Evolutionary conservation across 2,888 invertebrate genomes (phyloP).

Genomic region (Nephrocerus scutellatus): DNA sequence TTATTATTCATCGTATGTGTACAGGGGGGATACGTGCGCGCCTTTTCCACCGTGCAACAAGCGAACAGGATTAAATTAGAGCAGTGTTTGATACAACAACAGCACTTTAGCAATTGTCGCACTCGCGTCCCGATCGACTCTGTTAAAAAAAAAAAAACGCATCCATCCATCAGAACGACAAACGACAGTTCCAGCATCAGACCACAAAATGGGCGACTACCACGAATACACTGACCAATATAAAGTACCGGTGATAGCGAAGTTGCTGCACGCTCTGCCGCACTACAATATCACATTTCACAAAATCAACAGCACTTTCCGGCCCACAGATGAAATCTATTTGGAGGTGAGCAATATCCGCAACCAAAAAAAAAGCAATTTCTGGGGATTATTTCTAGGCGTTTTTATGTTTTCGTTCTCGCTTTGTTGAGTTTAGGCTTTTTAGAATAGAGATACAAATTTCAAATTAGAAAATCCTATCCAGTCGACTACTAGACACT

Average conservation of each 20-base stretch:
- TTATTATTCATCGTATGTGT: constrained; percentile 7
- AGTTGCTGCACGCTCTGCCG: constrained; percentile 81
- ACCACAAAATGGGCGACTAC: constrained; percentile 39
- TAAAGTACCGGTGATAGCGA: constrained; percentile 76
- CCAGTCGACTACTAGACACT: no score
- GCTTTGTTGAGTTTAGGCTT: constrained; percentile 10
- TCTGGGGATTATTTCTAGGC: no score
- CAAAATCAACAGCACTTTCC: constrained; percentile 84
- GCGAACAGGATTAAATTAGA: no score
- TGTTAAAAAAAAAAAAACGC: constrained; percentile 1
- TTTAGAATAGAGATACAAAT: no score
- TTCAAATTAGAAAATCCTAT: no score
- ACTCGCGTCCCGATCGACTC: no score
- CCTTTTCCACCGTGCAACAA: no score
- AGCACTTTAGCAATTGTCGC: no score
- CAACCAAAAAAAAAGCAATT: no score
- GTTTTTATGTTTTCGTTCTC: constrained; percentile 1
- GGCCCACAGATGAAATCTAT: constrained; percentile 82
- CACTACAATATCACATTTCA: constrained; percentile 88
- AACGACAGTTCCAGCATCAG: not conserved
- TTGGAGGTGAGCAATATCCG: constrained; percentile 72
- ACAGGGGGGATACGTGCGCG: constrained; percentile 13
- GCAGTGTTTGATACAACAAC: no score
- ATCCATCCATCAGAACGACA: constrained; percentile 2
- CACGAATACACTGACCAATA: constrained; percentile 61